These are phyloP conservation scores for Rhinopomastus cyanomelas DNA, from an alignment of 2,113 vertebrate species.

Conservation along the genomic window DNA sequence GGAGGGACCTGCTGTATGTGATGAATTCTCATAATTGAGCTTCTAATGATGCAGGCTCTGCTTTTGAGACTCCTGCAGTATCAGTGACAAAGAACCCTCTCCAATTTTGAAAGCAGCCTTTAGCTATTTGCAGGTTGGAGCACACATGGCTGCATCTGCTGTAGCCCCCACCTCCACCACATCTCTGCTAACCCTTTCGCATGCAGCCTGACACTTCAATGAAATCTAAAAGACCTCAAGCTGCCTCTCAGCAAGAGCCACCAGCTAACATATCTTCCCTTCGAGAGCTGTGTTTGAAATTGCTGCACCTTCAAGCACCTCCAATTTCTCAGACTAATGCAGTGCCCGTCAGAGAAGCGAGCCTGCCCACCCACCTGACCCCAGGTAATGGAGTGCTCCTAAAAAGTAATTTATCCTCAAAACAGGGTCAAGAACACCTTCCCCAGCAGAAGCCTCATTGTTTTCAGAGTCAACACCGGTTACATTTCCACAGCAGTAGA, in stretches of 20 bases:
- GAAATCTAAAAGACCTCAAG: not conserved
- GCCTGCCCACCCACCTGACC: not conserved
- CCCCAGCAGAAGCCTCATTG: not conserved
- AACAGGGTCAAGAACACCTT: not conserved
- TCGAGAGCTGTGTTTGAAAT: not conserved
- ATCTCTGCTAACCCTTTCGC: not conserved
- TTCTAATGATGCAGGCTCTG: not conserved
- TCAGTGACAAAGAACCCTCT: not conserved
- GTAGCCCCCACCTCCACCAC: not conserved
- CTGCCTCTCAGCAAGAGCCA: not conserved
- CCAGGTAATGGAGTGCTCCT: not conserved
- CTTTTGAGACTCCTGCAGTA: not conserved
- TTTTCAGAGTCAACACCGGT: not conserved
- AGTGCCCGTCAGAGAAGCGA: not conserved
- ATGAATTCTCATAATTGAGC: not conserved
- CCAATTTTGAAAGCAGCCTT: not conserved
- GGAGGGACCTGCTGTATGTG: too few species aligned
- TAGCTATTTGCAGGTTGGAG: not conserved
- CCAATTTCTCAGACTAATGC: not conserved
- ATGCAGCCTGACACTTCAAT: not conserved
- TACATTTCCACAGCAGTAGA: not conserved
- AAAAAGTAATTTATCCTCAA: not conserved
- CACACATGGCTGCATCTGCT: not conserved
- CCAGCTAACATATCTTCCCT: not conserved
- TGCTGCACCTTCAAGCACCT: not conserved